Base-by-base conservation (phyloP, 2,113 vertebrate species). In the Gnathonemus longibarbis region DNA sequence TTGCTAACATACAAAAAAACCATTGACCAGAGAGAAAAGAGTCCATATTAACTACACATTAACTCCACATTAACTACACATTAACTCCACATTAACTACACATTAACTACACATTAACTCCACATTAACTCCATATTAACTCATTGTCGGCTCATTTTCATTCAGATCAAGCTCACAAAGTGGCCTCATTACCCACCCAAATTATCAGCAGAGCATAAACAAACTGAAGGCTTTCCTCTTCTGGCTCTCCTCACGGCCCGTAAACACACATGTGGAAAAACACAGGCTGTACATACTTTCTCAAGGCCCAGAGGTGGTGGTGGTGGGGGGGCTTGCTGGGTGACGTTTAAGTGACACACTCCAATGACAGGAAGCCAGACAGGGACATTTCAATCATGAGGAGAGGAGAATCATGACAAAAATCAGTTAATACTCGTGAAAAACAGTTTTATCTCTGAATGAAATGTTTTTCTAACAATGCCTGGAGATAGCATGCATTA, bases 261-360 rank as follows among this genome's bases (percentile, higher is more conserved):
- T 90, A 90, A 90, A 90, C 87, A 88, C 85, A 90, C 45, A 19
- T 84, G n/a, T 46, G 70, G 21, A 19, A 52, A 45, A 50, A 46
- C 90, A 83, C 42, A n/a, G 77, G 53, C 42, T 50, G 90, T 42
- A 35, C 89, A 85, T 89, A 49, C 42, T 90, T 90, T 90, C 90
- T 88, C 87, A 83, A 46, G 87, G 49, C 42, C 39, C 49, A 48
- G 66, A 27, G 45, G 46, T 11, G 46, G 66, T 70, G 27, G 27
- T 17, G 50, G 50, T 17, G 50, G 50, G 50, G 15, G 88, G 74
- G 74, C 3, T 21, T 70, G 46, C 11, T 80, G 49, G 70, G 11
- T 2, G 11, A 39, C 2, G 15, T 35, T 35, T 42, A 39, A 70
- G 62, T 70, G 27, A 70, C 10, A 77, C 70, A 80, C 11, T 80